Conservation (phyloP, 2,113 vertebrate genomes). For the Anthoscopus minutus region DNA sequence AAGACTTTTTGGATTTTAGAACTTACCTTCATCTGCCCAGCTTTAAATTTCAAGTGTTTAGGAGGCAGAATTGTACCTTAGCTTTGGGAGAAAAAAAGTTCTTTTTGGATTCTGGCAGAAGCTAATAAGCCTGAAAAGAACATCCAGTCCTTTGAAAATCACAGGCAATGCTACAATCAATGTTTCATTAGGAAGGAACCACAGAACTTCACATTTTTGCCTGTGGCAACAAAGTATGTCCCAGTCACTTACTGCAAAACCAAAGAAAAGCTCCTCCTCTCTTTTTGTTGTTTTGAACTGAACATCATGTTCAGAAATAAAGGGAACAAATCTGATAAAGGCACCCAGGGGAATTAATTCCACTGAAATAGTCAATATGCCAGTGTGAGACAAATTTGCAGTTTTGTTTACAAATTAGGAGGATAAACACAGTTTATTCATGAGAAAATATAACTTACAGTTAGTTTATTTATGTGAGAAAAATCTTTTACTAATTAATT, state of each 20-base stretch:
- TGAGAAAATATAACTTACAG: not conserved
- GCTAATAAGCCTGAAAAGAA: not conserved
- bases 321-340: not conserved
- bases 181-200: not conserved
- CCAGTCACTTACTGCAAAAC: not conserved
- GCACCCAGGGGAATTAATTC: not conserved
- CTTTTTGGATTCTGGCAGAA: not conserved
- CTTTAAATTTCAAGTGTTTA: not conserved
- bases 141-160: not conserved
- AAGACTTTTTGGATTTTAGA: not conserved
- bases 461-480: not conserved
- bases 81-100: not conserved
- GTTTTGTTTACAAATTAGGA: not conserved
- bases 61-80: not conserved
- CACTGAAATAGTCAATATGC: not conserved
- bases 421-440: not conserved
- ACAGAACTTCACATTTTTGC: not conserved
- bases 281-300: not conserved
- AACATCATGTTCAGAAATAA: conserved; percentile 3
- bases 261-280: not conserved
- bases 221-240: not conserved
- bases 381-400: not conserved
- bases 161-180: not conserved
- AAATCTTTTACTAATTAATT: not conserved
- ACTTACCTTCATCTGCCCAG: not conserved